Evolutionary conservation across 1,140 invertebrate species (phyloP).

Genomic region (Drepana arcuata): DNA sequence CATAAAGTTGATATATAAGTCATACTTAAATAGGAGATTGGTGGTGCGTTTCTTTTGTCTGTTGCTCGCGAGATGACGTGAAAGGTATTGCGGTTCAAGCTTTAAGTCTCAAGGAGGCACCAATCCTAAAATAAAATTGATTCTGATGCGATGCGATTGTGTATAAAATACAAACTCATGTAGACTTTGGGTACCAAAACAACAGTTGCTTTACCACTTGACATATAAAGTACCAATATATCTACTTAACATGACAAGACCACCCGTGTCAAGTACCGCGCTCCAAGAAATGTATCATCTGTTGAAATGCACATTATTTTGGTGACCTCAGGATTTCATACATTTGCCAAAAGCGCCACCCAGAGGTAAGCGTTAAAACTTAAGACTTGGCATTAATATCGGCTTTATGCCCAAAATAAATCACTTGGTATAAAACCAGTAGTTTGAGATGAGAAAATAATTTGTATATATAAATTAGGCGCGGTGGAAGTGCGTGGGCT

Average conservation of each 20-base stretch:
- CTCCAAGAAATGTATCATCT: conserved; percentile 26
- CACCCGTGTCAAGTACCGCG: conserved; percentile 30
- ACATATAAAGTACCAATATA: conserved; percentile 37
- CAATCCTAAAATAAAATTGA: too few relatives aligned
- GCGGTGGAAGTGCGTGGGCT: conserved; percentile 34
- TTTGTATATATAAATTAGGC: conserved; percentile 62
- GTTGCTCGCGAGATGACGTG: too few relatives aligned
- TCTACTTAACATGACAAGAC: conserved; percentile 34
- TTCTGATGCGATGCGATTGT: too few relatives aligned
- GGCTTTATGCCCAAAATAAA: conserved; percentile 28
- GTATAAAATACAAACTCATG: too few relatives aligned
- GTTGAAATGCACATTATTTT: conserved; percentile 30
- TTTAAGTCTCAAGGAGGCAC: too few relatives aligned
- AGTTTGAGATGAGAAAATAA: conserved; percentile 59
- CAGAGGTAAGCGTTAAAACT: conserved; percentile 8
- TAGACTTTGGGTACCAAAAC: conserved; percentile 16
- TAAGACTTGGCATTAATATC: too few relatives aligned
- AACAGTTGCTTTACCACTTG: conserved; percentile 17
- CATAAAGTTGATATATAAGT: too few relatives aligned
- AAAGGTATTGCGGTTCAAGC: too few relatives aligned
- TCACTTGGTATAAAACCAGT: conserved; percentile 45
- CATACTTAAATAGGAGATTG: too few relatives aligned
- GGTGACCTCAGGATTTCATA: too few relatives aligned
- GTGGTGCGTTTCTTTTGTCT: too few relatives aligned
- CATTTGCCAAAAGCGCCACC: conserved; percentile 9